Evolutionary conservation across 2,888 invertebrate genomes (phyloP).

Genomic region (Epirrita christyi): DNA sequence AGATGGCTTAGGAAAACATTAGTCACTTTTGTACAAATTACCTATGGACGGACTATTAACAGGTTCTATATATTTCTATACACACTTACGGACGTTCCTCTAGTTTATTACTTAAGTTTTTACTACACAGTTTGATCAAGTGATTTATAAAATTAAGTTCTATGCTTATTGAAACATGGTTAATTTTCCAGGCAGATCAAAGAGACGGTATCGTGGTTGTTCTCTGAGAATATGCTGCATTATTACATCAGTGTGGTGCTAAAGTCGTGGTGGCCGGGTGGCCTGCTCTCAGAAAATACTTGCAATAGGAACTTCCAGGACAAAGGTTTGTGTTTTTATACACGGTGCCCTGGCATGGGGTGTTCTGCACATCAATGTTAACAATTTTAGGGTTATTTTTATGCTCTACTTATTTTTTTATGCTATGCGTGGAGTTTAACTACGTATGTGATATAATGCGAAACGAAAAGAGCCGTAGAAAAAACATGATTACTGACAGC

Average conservation of each 20-base stretch:
- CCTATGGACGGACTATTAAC: constrained; percentile 96
- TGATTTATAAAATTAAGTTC: not conserved
- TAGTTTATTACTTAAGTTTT: too few relatives aligned
- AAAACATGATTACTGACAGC: too few relatives aligned
- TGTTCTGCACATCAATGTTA: too few relatives aligned
- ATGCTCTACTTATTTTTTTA: too few relatives aligned
- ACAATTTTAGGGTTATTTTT: too few relatives aligned
- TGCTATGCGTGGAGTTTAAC: too few relatives aligned
- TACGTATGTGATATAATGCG: too few relatives aligned
- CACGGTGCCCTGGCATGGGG: too few relatives aligned
- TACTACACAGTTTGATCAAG: too few relatives aligned
- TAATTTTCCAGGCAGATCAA: constrained; percentile 89
- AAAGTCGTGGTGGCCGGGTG: constrained; percentile 96
- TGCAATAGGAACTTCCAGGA: constrained; percentile 72
- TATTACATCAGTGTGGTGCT: constrained; percentile 93
- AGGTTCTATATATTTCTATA: constrained; percentile 74
- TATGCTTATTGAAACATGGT: not conserved
- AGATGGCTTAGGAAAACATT: constrained; percentile 94
- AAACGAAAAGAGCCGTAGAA: too few relatives aligned
- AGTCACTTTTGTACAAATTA: constrained; percentile 95
- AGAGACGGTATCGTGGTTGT: constrained; percentile 93
- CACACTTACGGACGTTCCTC: too few relatives aligned
- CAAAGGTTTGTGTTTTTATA: constrained; percentile 57
- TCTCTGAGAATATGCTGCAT: constrained; percentile 95
- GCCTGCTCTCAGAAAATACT: constrained; percentile 86